Conservation (phyloP, 1,140 invertebrate genomes). For the Drosophila suzukii region DNA sequence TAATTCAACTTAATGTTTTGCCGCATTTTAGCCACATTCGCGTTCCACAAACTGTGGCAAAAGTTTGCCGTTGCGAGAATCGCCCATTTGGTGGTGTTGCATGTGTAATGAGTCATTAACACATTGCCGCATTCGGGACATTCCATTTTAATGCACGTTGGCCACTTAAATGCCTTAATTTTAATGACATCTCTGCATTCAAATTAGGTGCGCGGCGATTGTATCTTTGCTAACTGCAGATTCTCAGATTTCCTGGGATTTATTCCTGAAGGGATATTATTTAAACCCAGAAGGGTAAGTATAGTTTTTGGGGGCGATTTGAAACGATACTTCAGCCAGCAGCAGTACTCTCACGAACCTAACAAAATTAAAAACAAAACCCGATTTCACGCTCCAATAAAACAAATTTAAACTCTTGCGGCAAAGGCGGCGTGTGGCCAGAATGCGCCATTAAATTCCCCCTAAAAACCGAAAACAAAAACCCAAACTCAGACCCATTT, state of each 20-base stretch:
- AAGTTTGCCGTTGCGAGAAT: conserved; percentile 38
- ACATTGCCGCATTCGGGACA: conserved; percentile 57
- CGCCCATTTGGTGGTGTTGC: conserved; percentile 59
- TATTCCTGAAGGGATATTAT: background rate
- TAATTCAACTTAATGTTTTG: conserved; percentile 76
- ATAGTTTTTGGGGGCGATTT: background rate
- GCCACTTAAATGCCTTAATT: conserved; percentile 50
- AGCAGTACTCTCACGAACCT: background rate
- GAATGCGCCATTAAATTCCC: conserved; percentile 62
- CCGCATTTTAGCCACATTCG: conserved; percentile 77
- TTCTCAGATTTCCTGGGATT: conserved; percentile 3
- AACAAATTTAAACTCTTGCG: conserved; percentile 54
- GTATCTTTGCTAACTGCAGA: conserved; percentile 64
- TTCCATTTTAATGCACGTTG: conserved; percentile 42
- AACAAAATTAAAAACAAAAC: conserved; percentile 44
- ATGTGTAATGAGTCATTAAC: conserved; percentile 82
- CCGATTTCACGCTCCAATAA: conserved; percentile 74
- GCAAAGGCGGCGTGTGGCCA: conserved; percentile 42
- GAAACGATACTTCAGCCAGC: background rate
- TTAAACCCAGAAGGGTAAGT: conserved; percentile 10
- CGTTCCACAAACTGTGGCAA: conserved; percentile 70
- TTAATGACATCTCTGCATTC: conserved; percentile 62
- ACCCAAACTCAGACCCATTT: conserved; percentile 50
- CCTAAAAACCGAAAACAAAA: background rate
- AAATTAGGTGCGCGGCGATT: conserved; percentile 71